Percentiles rank a stretch among this genome's conserved stretches.
phyloP scores from a whole-genome alignment of 2,113 vertebrate species.

The Nymphicus hollandicus region DNA sequence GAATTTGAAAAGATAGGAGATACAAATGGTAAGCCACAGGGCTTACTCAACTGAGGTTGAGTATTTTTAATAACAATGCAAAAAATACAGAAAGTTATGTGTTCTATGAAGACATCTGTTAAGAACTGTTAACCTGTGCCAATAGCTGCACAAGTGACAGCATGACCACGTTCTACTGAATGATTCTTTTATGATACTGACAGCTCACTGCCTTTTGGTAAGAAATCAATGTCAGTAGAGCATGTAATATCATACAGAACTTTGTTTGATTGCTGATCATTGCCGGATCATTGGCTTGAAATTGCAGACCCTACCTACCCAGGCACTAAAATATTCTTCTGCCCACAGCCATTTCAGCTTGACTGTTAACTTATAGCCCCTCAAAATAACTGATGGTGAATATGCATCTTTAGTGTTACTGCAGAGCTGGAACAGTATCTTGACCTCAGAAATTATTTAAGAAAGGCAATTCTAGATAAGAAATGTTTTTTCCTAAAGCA shows the following conservation, averaged over 20 bases:
- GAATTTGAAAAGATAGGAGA: background rate
- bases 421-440: background rate
- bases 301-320: background rate
- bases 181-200: background rate
- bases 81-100: background rate
- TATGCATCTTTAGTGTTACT: background rate
- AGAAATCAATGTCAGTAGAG: background rate
- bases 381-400: background rate
- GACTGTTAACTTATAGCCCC: background rate
- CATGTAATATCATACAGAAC: background rate
- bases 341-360: background rate
- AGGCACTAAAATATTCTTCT: background rate
- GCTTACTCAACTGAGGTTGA: background rate
- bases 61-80: background rate
- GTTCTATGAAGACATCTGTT: background rate
- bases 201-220: background rate
- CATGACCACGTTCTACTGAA: background rate
- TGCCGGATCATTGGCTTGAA: slow-evolving; percentile 10
- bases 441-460: background rate
- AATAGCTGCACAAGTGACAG: background rate
- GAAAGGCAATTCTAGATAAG: background rate
- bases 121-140: background rate
- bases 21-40: background rate
- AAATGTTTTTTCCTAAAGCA: background rate
- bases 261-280: background rate